Evolutionary conservation across 2,888 invertebrate genomes (phyloP).

Genomic region (Caenorhabditis auriculariae): DNA sequence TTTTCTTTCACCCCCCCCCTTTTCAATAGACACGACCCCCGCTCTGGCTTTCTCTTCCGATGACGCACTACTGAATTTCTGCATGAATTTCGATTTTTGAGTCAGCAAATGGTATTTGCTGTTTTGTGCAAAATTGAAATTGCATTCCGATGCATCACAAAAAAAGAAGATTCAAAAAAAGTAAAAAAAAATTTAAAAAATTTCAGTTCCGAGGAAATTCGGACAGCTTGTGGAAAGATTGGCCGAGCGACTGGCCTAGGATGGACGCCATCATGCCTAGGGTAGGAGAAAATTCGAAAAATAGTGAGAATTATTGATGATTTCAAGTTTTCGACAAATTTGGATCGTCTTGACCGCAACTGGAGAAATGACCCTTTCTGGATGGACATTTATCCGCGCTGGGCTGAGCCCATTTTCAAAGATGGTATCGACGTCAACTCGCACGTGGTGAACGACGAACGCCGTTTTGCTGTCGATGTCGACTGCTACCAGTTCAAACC

Average conservation of each 20-base stretch:
- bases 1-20: too few species aligned
- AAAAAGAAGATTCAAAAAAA: too few species aligned
- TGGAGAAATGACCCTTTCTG: constrained; percentile 61
- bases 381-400: constrained; percentile 59
- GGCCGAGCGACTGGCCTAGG: constrained; percentile 60
- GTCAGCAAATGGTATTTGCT: too few species aligned
- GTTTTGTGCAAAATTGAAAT: too few species aligned
- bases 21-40: too few species aligned
- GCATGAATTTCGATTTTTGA: too few species aligned
- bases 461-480: constrained; percentile 57
- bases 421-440: constrained; percentile 61
- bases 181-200: too few species aligned
- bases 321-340: constrained; percentile 58
- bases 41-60: too few species aligned
- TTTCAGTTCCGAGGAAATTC: constrained; percentile 59
- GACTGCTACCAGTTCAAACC: constrained; percentile 62
- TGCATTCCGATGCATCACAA: too few species aligned
- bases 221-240: constrained; percentile 60
- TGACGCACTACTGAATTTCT: too few species aligned
- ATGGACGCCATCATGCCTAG: constrained; percentile 62
- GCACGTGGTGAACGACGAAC: constrained; percentile 52
- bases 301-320: not conserved
- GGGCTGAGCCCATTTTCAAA: constrained; percentile 60
- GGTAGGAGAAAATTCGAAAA: constrained; percentile 29
- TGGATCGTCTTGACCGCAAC: constrained; percentile 59